Evolutionary conservation across 2,888 invertebrate genomes (phyloP).

Genomic region (Heteromyza rotundicornis): DNA sequence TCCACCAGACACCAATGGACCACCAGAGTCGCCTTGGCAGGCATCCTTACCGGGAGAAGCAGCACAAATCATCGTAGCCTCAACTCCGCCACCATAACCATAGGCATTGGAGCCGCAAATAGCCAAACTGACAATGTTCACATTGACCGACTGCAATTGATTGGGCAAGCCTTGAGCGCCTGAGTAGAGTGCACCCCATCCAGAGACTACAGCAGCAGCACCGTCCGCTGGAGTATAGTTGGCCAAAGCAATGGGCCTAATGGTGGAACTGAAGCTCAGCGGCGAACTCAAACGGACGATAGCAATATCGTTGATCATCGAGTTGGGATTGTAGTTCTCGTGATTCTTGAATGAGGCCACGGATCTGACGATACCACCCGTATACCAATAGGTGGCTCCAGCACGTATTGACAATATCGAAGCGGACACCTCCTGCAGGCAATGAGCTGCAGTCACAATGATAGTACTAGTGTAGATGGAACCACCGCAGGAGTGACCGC

Average conservation of each 20-base stretch:
- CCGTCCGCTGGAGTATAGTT: constrained; percentile 44
- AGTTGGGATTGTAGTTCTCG: constrained; percentile 55
- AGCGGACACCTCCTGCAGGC: constrained; percentile 40
- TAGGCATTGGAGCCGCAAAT: constrained; percentile 35
- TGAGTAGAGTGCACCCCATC: constrained; percentile 53
- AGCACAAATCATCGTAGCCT: constrained; percentile 50
- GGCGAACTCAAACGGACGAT: constrained; percentile 63
- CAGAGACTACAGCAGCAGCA: constrained; percentile 50
- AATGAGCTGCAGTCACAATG: constrained; percentile 68
- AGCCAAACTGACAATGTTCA: constrained; percentile 36
- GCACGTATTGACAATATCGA: constrained; percentile 59
- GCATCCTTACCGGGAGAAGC: constrained; percentile 44
- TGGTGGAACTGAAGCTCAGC: constrained; percentile 56
- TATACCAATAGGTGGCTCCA: constrained; percentile 63
- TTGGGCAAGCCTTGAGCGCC: constrained; percentile 27
- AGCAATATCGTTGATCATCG: constrained; percentile 66
- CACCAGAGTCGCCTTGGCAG: constrained; percentile 57
- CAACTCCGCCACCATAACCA: constrained; percentile 39
- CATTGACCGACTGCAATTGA: constrained; percentile 37
- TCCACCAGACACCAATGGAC: constrained; percentile 44
- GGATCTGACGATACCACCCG: constrained; percentile 32
- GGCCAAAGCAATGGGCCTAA: constrained; percentile 61
- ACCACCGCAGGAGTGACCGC: constrained; percentile 65
- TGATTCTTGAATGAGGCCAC: constrained; percentile 27
- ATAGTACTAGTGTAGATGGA: constrained; percentile 61